Evolutionary conservation across 37 sponge, comb jelly and placozoan species (phyloP), one percentile per base, ranked within the genome.

Genomic region (Hormiphora californensis): DNA sequence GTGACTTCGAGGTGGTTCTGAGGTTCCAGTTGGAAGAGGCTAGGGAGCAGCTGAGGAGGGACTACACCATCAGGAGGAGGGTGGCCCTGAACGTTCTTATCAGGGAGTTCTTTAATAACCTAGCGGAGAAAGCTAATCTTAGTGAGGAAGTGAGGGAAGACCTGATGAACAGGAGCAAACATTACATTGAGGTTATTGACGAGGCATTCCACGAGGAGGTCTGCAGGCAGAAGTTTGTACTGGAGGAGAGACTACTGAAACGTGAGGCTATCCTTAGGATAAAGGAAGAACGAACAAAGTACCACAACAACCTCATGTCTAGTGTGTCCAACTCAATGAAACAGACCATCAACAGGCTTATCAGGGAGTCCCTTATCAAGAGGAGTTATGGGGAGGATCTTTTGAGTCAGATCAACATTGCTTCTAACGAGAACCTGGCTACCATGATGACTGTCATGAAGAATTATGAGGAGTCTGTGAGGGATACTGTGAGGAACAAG

Each of bases 101-200:
- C 3, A 73, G 38, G 44, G 81, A 73, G 9, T 73, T 73, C 27
- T 73, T 73, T 28, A 3, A 4, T 3, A 11, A 22, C 25, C 41
- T 73, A 5, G 81, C 81, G 7, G 81, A 73, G 44, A 46, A 73
- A 21, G 81, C 81, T 25, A 73, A 73, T 73, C 44, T 73, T 4
- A 73, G 43, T 30, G 38, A 73, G 25, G 81, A 73, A 43, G 81
- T 73, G 81, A 33, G 81, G 27, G 81, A 73, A 22, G 81, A 73
- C 43, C 81, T 73, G 12, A 73, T 73, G 1, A 73, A 46, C 25
- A 73, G 81, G 44, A 73, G 81, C 81, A 73, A 73, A 28, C 81
- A 73, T 19, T 73, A 73, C 81, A 73, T 73, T 40, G 81, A 73
- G 3, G 81, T 73, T 41, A 73, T 73, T 73, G 81, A 73, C 35